Conservation (phyloP, 2,888 invertebrate genomes). For the Drepanosiphum platanoidis region DNA sequence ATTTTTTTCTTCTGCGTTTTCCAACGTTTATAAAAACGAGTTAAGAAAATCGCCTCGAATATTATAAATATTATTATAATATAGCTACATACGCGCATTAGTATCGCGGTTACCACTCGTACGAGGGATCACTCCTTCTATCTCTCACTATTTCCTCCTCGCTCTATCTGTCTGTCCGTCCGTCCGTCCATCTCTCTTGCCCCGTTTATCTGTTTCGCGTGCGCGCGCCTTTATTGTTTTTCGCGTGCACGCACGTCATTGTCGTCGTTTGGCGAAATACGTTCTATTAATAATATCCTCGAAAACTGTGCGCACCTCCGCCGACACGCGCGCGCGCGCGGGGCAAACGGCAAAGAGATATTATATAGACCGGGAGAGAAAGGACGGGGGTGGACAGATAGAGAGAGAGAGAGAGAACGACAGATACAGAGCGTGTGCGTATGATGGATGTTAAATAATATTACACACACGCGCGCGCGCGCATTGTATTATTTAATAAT, state of each 20-base stretch:
- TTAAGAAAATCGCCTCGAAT: no score
- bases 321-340: background rate
- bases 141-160: background rate
- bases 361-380: background rate
- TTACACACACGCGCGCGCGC: conserved; percentile 10
- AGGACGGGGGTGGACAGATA: background rate
- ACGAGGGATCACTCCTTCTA: background rate
- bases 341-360: background rate
- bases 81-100: no score
- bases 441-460: conserved; percentile 52
- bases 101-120: no score
- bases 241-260: conserved; percentile 19
- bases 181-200: background rate
- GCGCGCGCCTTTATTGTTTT: background rate
- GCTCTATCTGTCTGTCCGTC: no score
- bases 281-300: conserved; percentile 38
- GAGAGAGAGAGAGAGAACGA: background rate
- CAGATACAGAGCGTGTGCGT: background rate
- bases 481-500: conserved; percentile 11
- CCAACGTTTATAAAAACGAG: no score
- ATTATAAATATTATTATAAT: no score
- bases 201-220: background rate
- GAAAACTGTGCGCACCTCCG: background rate
- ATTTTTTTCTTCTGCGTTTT: no score
- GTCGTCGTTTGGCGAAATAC: conserved; percentile 20